Evolutionary conservation across 2,113 vertebrate species (phyloP), one percentile per base, ranked within the genome.

Genomic region (Ancistrus triradiatus): DNA sequence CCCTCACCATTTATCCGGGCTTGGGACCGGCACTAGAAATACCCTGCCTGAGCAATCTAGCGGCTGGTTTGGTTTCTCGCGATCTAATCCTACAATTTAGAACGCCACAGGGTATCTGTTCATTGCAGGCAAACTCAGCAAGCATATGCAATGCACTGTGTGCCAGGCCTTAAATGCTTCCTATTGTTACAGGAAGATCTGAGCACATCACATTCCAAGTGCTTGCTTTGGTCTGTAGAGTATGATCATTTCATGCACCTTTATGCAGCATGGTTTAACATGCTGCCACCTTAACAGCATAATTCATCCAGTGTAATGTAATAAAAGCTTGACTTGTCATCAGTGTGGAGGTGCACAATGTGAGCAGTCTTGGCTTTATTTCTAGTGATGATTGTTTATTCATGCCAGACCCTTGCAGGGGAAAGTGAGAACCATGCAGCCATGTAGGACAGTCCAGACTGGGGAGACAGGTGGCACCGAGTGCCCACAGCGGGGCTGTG

Each of bases 381-480:
- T 40, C 9, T 46, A 25, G 17, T 33, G 17, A 25, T 18, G 9
- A 35, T 25, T 6, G 40, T 33, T 25, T 6, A 38, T 33, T 72
- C 48, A 33, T 55, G 25, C 59, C 28, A 35, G 35, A 27, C 18
- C 37, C 13, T 18, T 5, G 15, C 63, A 24, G 13, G 73, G 70
- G 73, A 63, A 48, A 70, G 66, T 50, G 57, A 27, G 65, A 40
- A 10, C 65, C 35, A 25, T n/a, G n/a, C n/a, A 22, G 15, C 63
- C 63, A 5, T 42, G 58, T 61, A 57, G 49, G 68, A 73, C 75
- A 62, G 63, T 69, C 70, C 85, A 86, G 78, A 81, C 77, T 67
- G 78, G 72, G 35, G 74, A 71, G 48, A 84, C 87, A 89, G 84
- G 84, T 88, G 86, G 85, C 69, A 59, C 73, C 74, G 73, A 78